Evolutionary conservation across 2,888 invertebrate genomes (phyloP).

Genomic region (Exephanes ischioxanthus): DNA sequence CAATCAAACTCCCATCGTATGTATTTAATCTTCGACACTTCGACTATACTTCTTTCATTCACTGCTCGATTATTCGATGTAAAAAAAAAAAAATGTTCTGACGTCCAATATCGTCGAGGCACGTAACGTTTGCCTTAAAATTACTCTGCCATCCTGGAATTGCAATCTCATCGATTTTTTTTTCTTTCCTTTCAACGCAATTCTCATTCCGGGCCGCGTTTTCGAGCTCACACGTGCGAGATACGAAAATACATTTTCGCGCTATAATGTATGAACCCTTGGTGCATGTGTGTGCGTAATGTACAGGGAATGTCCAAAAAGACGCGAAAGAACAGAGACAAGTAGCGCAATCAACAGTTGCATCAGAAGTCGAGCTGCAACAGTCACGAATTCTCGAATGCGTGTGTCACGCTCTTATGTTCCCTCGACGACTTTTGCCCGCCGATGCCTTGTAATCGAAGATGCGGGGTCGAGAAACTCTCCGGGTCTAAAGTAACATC

Average conservation of each 20-base stretch:
- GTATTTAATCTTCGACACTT: not conserved
- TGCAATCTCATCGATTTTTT: conserved; percentile 52
- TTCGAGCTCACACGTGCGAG: conserved; percentile 11
- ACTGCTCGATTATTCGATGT: not conserved
- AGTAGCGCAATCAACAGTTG: conserved; percentile 50
- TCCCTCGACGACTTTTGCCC: conserved; percentile 29
- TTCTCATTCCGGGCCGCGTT: conserved; percentile 25
- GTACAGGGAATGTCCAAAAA: not conserved
- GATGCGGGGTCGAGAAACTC: conserved; percentile 66
- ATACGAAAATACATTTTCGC: conserved; percentile 51
- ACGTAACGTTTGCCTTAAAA: conserved; percentile 48
- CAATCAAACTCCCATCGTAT: not conserved
- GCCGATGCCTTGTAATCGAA: conserved; percentile 63
- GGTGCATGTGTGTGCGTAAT: not conserved
- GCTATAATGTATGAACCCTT: not conserved
- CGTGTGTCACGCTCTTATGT: conserved; percentile 51
- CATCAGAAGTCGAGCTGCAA: conserved; percentile 32
- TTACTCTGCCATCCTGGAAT: conserved; percentile 36
- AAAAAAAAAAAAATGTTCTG: not conserved
- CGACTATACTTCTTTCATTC: not conserved
- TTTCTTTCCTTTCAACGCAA: conserved; percentile 4
- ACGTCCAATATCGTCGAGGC: conserved; percentile 13
- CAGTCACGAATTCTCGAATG: conserved; percentile 60
- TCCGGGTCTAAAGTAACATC: conserved; percentile 57
- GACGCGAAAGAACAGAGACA: conserved; percentile 18